These are phyloP conservation scores for Octopus sinensis DNA, from an alignment of 1,140 invertebrate genomes.

Conservation along the genomic window DNA sequence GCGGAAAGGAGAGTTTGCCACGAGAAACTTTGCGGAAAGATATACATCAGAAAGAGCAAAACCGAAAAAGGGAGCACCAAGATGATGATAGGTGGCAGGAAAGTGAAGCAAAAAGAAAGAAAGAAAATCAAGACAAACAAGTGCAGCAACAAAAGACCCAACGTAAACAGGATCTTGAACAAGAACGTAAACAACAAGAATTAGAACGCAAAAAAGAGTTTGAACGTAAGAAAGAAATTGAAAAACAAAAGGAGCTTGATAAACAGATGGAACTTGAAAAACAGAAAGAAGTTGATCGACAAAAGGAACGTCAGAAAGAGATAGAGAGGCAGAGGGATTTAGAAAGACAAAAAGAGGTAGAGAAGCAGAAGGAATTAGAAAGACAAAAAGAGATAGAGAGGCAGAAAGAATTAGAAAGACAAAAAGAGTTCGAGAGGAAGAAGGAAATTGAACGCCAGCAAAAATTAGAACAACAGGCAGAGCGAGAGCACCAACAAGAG, in stretches of 20 bases:
- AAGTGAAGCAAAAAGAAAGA: background rate
- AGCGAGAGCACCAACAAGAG: background rate
- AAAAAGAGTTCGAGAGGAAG: background rate
- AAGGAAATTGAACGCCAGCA: background rate
- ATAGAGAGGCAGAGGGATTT: background rate
- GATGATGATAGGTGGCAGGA: too few species aligned
- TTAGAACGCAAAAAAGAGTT: too few species aligned
- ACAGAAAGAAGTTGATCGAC: background rate
- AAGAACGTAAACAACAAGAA: too few species aligned
- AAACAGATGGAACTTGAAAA: background rate
- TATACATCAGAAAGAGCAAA: too few species aligned
- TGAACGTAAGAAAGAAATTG: background rate
- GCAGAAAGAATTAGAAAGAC: background rate
- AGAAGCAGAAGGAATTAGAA: background rate
- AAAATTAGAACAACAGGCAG: background rate
- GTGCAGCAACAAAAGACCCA: background rate
- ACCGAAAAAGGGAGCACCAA: too few species aligned
- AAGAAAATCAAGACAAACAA: background rate
- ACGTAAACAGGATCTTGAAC: too few species aligned
- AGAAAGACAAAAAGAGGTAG: background rate
- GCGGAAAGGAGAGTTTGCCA: too few species aligned
- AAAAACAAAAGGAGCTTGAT: background rate
- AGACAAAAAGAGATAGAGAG: background rate
- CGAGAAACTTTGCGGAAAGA: too few species aligned
- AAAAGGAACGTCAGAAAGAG: background rate